phyloP scores from a whole-genome alignment of 2,113 vertebrate genomes.

The Lasiurus cinereus region DNA sequence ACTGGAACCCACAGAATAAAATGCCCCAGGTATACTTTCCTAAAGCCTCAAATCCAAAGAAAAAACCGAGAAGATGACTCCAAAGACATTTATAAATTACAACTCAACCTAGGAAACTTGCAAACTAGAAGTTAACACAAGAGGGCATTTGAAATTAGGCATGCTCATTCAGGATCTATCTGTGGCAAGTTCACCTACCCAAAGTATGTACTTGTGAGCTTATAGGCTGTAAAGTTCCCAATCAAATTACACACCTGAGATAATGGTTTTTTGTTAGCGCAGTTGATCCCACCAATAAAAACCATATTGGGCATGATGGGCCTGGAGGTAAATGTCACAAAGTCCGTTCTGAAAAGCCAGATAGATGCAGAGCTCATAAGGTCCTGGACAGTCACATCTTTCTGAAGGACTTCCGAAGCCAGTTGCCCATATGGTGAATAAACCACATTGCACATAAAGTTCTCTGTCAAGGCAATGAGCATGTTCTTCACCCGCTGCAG shows the following conservation, averaged over 20 bases:
- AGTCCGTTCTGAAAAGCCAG: constrained; percentile 92
- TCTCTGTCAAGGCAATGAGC: constrained; percentile 69
- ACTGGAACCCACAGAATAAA: neutral
- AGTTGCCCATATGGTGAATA: constrained; percentile 85
- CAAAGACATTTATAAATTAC: neutral
- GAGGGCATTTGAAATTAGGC: neutral
- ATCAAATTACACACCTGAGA: constrained; percentile 78
- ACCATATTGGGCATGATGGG: constrained; percentile 94
- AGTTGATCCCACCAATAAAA: constrained; percentile 85
- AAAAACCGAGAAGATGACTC: neutral
- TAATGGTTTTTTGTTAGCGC: constrained; percentile 68
- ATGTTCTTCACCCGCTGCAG: constrained; percentile 89
- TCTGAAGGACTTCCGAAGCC: constrained; percentile 85
- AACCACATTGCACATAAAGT: constrained; percentile 83
- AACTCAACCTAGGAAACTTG: neutral
- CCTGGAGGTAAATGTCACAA: constrained; percentile 87
- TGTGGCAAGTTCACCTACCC: neutral
- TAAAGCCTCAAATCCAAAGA: neutral
- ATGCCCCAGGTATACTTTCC: neutral
- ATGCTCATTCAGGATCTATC: fast-evolving
- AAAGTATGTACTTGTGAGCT: neutral
- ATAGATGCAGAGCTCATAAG: constrained; percentile 89
- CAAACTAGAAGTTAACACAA: neutral
- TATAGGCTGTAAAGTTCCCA: neutral
- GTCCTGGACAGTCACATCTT: constrained; percentile 83